Conservation (phyloP, 2,113 vertebrate species). For the Casuarius casuarius region DNA sequence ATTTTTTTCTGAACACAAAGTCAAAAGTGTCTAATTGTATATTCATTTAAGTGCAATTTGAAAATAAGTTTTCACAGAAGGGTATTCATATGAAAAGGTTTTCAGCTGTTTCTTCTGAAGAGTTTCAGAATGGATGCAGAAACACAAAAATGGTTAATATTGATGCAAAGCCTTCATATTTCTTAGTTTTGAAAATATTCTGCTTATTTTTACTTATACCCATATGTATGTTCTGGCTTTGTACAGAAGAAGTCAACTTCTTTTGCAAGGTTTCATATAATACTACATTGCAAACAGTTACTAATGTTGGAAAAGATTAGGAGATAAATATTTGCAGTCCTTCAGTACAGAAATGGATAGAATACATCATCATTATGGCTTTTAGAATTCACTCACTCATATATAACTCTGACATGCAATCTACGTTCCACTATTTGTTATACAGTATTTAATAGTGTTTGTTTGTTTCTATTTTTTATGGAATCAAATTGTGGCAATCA, state of each 20-base stretch:
- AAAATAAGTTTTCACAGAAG: background rate
- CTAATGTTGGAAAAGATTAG: background rate
- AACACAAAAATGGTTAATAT: background rate
- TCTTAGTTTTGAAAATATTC: background rate
- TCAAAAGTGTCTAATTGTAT: fast-evolving
- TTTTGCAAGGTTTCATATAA: background rate
- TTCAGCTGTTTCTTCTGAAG: background rate
- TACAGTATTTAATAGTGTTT: background rate
- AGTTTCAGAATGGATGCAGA: background rate
- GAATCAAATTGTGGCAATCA: background rate
- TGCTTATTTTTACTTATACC: background rate
- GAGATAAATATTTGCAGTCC: background rate
- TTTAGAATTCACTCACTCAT: background rate
- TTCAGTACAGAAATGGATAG: background rate
- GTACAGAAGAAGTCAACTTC: background rate
- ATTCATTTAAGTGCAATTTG: background rate
- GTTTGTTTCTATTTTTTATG: background rate
- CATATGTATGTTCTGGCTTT: background rate
- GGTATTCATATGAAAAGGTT: background rate
- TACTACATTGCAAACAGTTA: background rate
- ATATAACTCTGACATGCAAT: background rate
- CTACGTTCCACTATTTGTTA: background rate
- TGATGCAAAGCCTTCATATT: fast-evolving
- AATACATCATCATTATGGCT: background rate
- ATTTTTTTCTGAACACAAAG: background rate